These are phyloP conservation scores for Asteroscopus sphinx DNA, from an alignment of 2,888 invertebrate species.

Conservation along the genomic window DNA sequence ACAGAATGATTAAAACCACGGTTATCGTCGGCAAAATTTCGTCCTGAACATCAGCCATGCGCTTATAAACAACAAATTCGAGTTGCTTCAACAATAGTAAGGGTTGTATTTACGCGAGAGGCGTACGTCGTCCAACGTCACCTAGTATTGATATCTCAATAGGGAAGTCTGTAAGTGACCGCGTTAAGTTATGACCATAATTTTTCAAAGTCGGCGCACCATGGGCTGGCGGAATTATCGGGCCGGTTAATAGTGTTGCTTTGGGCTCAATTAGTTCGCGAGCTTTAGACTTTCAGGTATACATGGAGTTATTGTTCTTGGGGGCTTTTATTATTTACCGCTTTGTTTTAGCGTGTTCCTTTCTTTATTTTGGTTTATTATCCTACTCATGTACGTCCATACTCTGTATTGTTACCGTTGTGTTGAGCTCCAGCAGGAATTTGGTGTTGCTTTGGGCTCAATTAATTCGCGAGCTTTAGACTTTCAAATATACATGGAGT, in stretches of 20 bases:
- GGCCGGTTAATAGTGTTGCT: conserved; percentile 78
- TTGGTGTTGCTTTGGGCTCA: conserved; percentile 80
- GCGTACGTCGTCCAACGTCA: conserved; percentile 79
- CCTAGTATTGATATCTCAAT: conserved; percentile 89
- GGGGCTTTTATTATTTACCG: conserved; percentile 27
- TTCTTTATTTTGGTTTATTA: conserved; percentile 5
- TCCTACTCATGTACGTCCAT: too few relatives aligned
- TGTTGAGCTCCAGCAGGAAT: too few relatives aligned
- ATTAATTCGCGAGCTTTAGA: conserved; percentile 74
- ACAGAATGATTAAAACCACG: too few relatives aligned
- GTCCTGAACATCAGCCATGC: too few relatives aligned
- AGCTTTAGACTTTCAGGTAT: conserved; percentile 54
- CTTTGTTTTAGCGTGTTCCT: conserved; percentile 7
- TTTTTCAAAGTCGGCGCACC: conserved; percentile 83
- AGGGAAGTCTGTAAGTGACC: conserved; percentile 88
- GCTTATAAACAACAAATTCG: conserved; percentile 22
- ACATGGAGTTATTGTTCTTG: conserved; percentile 46
- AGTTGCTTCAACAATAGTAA: conserved; percentile 61
- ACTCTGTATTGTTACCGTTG: background rate
- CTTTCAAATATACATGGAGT: conserved; percentile 47
- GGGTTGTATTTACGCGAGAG: conserved; percentile 77
- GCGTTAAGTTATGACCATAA: conserved; percentile 84
- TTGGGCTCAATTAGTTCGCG: conserved; percentile 83
- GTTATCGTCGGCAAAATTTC: too few relatives aligned
- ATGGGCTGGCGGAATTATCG: conserved; percentile 74